Percentiles rank a stretch among this genome's conserved stretches.
phyloP scores from a whole-genome alignment of 2,113 vertebrate genomes.

The Oophaga pumilio region DNA sequence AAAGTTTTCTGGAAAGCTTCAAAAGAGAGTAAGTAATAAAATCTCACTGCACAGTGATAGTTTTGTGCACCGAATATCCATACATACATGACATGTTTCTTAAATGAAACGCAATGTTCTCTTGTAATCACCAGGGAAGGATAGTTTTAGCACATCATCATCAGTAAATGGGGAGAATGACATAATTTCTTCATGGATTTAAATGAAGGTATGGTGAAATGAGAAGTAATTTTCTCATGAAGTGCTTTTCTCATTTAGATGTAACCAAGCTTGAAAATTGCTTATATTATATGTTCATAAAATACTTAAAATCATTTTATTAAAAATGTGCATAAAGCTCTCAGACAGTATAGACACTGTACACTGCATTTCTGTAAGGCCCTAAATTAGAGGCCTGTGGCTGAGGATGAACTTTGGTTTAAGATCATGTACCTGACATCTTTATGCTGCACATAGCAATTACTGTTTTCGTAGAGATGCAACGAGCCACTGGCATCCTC shows the following conservation, averaged over 20 bases:
- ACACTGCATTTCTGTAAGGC: not conserved
- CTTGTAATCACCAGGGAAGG: not conserved
- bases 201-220: conserved; percentile 5
- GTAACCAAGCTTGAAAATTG: conserved; percentile 17
- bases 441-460: not conserved
- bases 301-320: conserved; percentile 5
- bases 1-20: not conserved
- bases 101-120: conserved; percentile 10
- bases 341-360: not conserved
- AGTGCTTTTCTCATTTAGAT: conserved; percentile 10
- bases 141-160: conserved; percentile 37
- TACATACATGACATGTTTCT: not conserved
- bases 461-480: not conserved
- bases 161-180: conserved; percentile 15
- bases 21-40: not conserved
- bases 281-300: conserved; percentile 11
- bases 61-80: not conserved
- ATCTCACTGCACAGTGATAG: not conserved
- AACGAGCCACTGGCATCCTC: not conserved
- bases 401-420: not conserved
- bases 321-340: conserved; percentile 5
- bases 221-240: conserved; percentile 25
- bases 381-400: not conserved
- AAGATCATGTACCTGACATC: not conserved
- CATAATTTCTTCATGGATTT: conserved; percentile 19